phyloP scores from a whole-genome alignment of 2,113 vertebrate genomes.

The Corythornis vintsioides region DNA sequence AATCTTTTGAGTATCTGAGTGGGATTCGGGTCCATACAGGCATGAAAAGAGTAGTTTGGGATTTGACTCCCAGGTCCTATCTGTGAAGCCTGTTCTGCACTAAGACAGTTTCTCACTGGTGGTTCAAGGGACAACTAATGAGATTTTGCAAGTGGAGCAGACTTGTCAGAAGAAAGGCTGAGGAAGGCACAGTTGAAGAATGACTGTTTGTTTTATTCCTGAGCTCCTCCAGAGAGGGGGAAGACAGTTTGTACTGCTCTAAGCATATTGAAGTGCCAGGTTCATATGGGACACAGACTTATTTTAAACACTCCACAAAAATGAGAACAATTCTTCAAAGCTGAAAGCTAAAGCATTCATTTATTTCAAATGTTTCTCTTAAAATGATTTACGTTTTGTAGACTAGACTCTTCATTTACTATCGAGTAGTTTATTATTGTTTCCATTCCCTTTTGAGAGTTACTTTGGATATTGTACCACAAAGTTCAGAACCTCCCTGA shows the following conservation, averaged over 20 bases:
- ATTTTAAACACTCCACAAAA: background rate
- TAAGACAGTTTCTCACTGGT: background rate
- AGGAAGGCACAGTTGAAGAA: background rate
- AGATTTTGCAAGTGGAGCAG: background rate
- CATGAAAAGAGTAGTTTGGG: background rate
- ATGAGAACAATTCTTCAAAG: constrained; percentile 35
- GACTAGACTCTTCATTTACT: background rate
- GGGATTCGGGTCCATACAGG: background rate
- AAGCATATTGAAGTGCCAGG: background rate
- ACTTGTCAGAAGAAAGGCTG: background rate
- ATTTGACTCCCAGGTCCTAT: background rate
- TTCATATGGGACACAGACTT: background rate
- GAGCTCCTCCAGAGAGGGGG: background rate
- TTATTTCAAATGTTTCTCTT: constrained; percentile 38
- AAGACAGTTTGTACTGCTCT: background rate
- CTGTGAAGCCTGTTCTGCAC: background rate
- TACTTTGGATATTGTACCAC: background rate
- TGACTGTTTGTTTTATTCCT: background rate
- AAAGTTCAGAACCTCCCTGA: background rate
- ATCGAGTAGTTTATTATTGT: constrained; percentile 15
- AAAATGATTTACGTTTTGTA: constrained; percentile 2
- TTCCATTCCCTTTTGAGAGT: background rate
- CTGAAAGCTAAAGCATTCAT: constrained; percentile 9
- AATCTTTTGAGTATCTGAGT: background rate
- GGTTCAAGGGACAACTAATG: background rate